Evolutionary conservation across 2,113 vertebrate species (phyloP), one percentile per base, ranked within the genome.

Genomic region (Corydoras sp.): DNA sequence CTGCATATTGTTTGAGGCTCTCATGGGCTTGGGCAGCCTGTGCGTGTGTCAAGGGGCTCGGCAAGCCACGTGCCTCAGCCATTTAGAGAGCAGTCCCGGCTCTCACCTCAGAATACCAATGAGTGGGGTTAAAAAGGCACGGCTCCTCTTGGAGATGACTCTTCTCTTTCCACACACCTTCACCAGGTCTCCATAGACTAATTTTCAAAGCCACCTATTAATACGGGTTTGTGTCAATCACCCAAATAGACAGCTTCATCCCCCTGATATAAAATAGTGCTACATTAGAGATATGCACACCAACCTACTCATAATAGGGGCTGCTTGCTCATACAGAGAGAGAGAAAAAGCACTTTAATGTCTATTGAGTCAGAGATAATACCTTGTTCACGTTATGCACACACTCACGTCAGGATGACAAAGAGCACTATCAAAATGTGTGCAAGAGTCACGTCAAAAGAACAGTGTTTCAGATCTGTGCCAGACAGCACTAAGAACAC

Each of bases 181-280:
- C 92, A 91, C 94, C 92, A 89, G 93, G 96, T 96, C 96, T 97
- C 94, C 90, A 93, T 89, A 94, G 97, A 97, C 96, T 99, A 95
- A 99, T 99, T 99, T 99, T 94, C 94, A 92, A 95, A 98, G 98
- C 94, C 95, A 97, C 93, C 95, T 95, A 95, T 95, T 98, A 98
- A 99, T 97, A 93, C 96, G 92, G 91, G 94, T 94, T 94, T 86
- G 89, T 98, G 97, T 98, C 97, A 99, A 98, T 99, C 97, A 99
- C 93, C 92, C 92, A 95, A 98, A 99, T 93, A 97, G 96, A 98
- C 96, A 98, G 95, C 94, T 98, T 97, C 92, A 96, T 98, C 95
- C 18, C 94, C 94, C 94, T 95, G 94, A 95, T 97, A 95, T 97
- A 93, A 93, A 96, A 94, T 91, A 93, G 93, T 94, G 93, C 92